These are phyloP conservation scores for Sphinx pinastri DNA, from an alignment of 2,888 invertebrate species.

Conservation along the genomic window DNA sequence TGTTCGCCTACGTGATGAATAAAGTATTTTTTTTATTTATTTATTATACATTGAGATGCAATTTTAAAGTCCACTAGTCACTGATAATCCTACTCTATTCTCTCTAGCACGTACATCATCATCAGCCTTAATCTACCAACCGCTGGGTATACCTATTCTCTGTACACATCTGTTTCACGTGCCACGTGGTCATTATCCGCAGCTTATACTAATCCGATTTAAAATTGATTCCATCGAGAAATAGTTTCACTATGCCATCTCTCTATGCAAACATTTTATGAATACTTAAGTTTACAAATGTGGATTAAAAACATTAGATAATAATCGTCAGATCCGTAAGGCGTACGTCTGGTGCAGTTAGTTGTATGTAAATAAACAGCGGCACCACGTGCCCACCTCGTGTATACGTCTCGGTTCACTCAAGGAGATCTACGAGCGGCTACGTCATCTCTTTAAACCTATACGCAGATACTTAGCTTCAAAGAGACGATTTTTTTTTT, in stretches of 20 bases:
- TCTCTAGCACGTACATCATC: no score
- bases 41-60: no score
- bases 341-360: constrained; percentile 40
- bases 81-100: no score
- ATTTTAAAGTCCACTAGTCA: no score
- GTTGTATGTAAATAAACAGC: constrained; percentile 62
- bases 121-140: neutral
- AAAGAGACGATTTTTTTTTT: neutral
- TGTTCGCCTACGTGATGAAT: no score
- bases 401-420: constrained; percentile 5
- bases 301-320: constrained; percentile 9
- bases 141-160: neutral
- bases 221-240: neutral
- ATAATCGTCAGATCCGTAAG: constrained; percentile 28
- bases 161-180: neutral
- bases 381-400: constrained; percentile 45
- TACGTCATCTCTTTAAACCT: constrained; percentile 13
- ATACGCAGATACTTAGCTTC: constrained; percentile 13
- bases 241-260: neutral
- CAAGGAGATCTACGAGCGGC: constrained; percentile 16
- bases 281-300: neutral
- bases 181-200: neutral
- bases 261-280: no score
- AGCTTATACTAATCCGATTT: neutral
- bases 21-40: no score